A percentile compares a stretch with the other conserved stretches of the same genome.
phyloP scores from a whole-genome alignment of 1,140 invertebrate genomes.

The Hypsibius dujardini region DNA sequence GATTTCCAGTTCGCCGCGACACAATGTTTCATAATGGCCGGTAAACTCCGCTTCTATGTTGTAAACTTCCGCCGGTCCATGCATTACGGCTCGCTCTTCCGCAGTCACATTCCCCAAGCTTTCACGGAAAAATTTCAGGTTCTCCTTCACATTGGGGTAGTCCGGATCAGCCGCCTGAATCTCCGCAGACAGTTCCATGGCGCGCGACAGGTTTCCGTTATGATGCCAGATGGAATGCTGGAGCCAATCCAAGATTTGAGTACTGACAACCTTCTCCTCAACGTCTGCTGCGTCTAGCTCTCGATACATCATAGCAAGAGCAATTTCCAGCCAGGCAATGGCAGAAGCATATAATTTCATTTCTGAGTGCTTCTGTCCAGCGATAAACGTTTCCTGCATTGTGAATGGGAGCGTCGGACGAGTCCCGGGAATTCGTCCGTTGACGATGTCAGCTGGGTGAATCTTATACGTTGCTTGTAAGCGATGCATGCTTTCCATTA shows the following conservation, averaged over 20 bases:
- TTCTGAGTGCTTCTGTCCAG: background rate
- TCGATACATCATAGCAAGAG: background rate
- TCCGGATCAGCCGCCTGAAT: background rate
- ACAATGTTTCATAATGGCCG: too few relatives aligned
- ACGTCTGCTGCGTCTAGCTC: background rate
- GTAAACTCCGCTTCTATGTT: too few relatives aligned
- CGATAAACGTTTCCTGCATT: background rate
- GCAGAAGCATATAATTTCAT: background rate
- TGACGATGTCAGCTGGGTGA: background rate
- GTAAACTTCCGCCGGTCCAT: too few relatives aligned
- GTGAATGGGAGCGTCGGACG: background rate
- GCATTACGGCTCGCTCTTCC: too few relatives aligned
- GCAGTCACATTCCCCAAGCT: too few relatives aligned
- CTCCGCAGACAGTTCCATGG: background rate
- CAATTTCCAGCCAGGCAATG: background rate
- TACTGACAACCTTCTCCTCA: background rate
- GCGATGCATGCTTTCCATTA: background rate
- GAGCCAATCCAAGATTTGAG: background rate
- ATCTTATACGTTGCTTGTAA: background rate
- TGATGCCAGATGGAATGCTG: background rate
- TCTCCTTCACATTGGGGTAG: background rate
- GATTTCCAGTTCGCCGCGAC: too few relatives aligned
- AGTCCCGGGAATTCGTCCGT: background rate
- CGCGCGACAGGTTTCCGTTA: background rate
- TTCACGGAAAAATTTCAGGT: background rate